phyloP scores from a whole-genome alignment of 2,888 invertebrate species.

The Philonicus albiceps region DNA sequence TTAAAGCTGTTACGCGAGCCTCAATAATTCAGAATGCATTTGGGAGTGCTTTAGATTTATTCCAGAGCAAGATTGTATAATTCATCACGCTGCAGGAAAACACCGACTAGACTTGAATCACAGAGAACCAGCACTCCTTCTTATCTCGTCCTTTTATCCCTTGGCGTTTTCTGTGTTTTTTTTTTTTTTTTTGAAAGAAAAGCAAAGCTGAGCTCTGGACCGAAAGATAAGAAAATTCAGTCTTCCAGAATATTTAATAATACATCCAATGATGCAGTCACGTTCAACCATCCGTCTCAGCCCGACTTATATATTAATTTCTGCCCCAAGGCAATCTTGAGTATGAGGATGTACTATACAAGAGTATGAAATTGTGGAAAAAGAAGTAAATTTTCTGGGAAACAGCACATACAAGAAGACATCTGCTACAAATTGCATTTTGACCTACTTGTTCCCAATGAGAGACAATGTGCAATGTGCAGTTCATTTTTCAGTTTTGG shows the following conservation, averaged over 20 bases:
- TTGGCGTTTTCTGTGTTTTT: not conserved
- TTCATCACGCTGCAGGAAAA: constrained; percentile 25
- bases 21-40: constrained; percentile 24
- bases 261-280: constrained; percentile 39
- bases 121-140: not conserved
- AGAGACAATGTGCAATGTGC: constrained; percentile 21
- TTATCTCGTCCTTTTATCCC: not conserved
- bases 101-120: not conserved
- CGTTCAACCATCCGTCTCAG: constrained; percentile 28
- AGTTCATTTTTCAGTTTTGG: not conserved
- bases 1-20: constrained; percentile 5
- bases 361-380: constrained; percentile 34
- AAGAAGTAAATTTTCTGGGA: constrained; percentile 32
- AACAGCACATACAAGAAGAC: constrained; percentile 28
- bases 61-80: constrained; percentile 4
- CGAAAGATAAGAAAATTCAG: constrained; percentile 37
- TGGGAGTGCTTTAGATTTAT: not conserved
- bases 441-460: constrained; percentile 31
- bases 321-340: constrained; percentile 21
- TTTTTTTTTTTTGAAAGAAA: not conserved
- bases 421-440: constrained; percentile 40
- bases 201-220: constrained; percentile 8
- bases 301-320: constrained; percentile 37
- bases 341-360: constrained; percentile 7
- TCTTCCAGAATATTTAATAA: constrained; percentile 34